phyloP scores from a whole-genome alignment of 53 echinoderm and acorn worm genomes.

The Hippasteria phrygiana region DNA sequence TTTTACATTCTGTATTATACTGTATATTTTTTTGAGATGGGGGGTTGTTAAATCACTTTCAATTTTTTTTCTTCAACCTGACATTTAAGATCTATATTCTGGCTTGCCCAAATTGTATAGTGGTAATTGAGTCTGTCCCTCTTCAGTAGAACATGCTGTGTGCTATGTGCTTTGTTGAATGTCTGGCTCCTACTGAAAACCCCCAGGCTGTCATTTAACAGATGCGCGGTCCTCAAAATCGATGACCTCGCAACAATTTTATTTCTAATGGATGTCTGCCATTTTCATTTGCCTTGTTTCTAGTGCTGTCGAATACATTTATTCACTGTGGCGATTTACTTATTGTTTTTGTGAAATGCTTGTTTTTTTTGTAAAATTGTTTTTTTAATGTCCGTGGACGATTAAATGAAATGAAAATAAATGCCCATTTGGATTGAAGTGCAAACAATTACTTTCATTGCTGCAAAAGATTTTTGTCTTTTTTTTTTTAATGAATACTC shows the following conservation, averaged over 20 bases:
- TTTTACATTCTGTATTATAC: no score
- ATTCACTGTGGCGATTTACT: neutral
- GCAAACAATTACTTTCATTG: no score
- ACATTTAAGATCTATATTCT: neutral
- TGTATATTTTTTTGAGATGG: neutral
- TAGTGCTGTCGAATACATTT: neutral
- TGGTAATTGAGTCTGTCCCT: neutral
- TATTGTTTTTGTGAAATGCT: no score
- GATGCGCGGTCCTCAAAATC: neutral
- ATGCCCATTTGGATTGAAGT: no score
- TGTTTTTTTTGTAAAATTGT: no score
- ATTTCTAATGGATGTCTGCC: neutral
- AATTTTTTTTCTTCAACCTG: neutral
- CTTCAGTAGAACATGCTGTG: neutral
- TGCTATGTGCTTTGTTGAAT: neutral
- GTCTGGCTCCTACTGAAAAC: neutral
- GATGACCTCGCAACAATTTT: neutral
- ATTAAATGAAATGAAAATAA: no score
- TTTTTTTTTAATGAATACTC: no score
- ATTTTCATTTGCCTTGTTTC: neutral
- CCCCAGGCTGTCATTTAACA: neutral
- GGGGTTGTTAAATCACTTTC: neutral
- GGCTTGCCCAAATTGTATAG: no score
- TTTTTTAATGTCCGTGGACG: no score
- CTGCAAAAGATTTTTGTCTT: no score